phyloP scores from a whole-genome alignment of 2,888 invertebrate genomes.

The Mayetiola destructor region DNA sequence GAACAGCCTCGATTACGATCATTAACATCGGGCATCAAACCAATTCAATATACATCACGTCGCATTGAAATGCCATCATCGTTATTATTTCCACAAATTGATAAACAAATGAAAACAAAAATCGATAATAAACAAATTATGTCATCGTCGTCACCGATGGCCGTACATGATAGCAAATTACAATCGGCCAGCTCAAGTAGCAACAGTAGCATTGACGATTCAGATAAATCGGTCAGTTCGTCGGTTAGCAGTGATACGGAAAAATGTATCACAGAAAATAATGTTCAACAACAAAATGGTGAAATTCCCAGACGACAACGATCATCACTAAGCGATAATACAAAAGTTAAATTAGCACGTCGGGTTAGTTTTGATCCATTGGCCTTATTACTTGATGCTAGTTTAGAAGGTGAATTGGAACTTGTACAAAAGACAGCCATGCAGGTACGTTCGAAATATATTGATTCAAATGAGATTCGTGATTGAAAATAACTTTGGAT shows the following conservation, averaged over 20 bases:
- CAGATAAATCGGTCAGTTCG: constrained; percentile 24
- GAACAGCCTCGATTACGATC: constrained; percentile 65
- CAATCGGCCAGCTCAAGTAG: constrained; percentile 21
- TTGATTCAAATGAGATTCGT: not conserved
- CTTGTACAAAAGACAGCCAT: constrained; percentile 89
- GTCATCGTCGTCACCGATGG: constrained; percentile 17
- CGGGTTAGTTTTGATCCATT: constrained; percentile 95
- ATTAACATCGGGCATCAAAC: constrained; percentile 39
- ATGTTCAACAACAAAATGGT: constrained; percentile 21
- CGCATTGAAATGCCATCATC: constrained; percentile 73
- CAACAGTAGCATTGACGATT: constrained; percentile 28
- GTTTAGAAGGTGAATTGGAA: constrained; percentile 94
- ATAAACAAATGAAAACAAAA: constrained; percentile 41
- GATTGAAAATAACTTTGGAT: not conserved
- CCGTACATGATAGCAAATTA: constrained; percentile 18
- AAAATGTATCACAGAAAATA: too few species aligned
- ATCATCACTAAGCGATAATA: constrained; percentile 36
- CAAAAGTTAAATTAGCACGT: constrained; percentile 58
- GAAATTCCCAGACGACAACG: constrained; percentile 53
- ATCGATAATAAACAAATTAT: constrained; percentile 15
- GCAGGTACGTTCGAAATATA: constrained; percentile 37
- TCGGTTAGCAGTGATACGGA: constrained; percentile 20
- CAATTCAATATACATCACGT: constrained; percentile 52
- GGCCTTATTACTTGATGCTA: constrained; percentile 89
- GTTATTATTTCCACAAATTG: constrained; percentile 64